These are phyloP conservation scores for Diplodus sargus DNA, from an alignment of 2,797 vertebrate genomes.

Conservation along the genomic window DNA sequence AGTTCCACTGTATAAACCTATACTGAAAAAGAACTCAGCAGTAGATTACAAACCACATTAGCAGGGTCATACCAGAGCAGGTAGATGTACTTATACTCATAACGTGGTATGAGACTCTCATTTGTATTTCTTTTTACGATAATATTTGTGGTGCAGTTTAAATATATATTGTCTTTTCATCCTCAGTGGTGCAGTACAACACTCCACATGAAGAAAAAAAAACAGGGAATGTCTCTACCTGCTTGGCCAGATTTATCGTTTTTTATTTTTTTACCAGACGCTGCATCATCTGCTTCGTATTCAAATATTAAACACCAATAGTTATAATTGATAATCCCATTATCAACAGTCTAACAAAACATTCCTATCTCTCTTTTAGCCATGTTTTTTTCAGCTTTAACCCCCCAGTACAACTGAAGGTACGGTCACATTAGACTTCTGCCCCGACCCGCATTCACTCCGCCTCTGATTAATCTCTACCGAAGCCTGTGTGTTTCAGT, in stretches of 20 bases:
- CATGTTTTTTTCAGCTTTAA: slow-evolving; percentile 15
- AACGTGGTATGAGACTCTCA: slow-evolving; percentile 22
- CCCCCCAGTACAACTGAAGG: background rate
- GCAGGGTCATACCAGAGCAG: slow-evolving; percentile 7
- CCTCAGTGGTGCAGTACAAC: slow-evolving; percentile 17
- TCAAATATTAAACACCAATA: slow-evolving; percentile 11
- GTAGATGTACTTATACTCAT: slow-evolving; percentile 15
- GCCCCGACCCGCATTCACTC: background rate
- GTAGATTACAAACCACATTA: slow-evolving; percentile 10
- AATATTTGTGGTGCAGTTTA: slow-evolving; percentile 24
- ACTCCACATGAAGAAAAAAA: slow-evolving; percentile 2
- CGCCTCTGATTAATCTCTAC: slow-evolving; percentile 2
- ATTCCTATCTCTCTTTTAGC: background rate
- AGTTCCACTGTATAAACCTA: slow-evolving; percentile 35
- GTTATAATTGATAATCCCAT: background rate
- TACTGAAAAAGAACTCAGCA: slow-evolving; percentile 26
- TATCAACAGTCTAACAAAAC: slow-evolving; percentile 12
- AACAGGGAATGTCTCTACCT: slow-evolving; percentile 23
- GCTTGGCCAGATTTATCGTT: slow-evolving; percentile 1
- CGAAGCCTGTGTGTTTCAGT: background rate
- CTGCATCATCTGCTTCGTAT: slow-evolving; percentile 2
- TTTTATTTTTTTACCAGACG: background rate
- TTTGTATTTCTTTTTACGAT: slow-evolving; percentile 16
- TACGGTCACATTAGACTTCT: slow-evolving; percentile 1
- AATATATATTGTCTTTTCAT: slow-evolving; percentile 28